Percentiles rank a stretch among this genome's conserved stretches.
These are phyloP conservation scores for Chaetoderma sp. DNA, from an alignment of 2,888 invertebrate genomes.

Conservation along the genomic window DNA sequence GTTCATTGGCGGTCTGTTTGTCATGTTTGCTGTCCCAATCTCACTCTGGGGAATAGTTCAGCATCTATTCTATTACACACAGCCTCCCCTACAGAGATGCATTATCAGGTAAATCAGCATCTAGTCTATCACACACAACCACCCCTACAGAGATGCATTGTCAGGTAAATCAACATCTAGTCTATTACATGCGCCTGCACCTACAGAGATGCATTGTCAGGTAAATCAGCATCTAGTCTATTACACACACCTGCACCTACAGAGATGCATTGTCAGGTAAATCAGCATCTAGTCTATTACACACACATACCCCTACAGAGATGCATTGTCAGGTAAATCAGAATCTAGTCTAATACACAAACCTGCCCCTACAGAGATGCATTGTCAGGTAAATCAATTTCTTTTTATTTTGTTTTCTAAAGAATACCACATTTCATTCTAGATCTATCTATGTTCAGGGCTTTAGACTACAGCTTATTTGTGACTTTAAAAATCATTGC, in stretches of 20 bases:
- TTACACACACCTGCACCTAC: conserved; percentile 90
- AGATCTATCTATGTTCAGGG: too few species aligned
- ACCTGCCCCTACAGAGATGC: too few species aligned
- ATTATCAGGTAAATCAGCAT: conserved; percentile 81
- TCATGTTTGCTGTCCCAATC: conserved; percentile 88
- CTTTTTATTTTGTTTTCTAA: too few species aligned
- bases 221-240: conserved; percentile 89
- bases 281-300: neutral
- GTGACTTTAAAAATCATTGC: too few species aligned
- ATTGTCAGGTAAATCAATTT: too few species aligned
- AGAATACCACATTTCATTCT: too few species aligned
- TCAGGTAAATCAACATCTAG: conserved; percentile 92
- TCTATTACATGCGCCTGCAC: conserved; percentile 91
- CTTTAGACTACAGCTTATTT: too few species aligned
- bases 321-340: too few species aligned
- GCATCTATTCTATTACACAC: conserved; percentile 92
- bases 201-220: conserved; percentile 94
- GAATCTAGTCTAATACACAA: too few species aligned
- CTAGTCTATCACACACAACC: conserved; percentile 38
- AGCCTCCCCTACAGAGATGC: conserved; percentile 91
- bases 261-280: conserved; percentile 92
- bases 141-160: too few species aligned
- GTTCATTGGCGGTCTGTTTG: conserved; percentile 91
- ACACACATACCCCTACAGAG: too few species aligned
- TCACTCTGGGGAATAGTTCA: conserved; percentile 95